Base-by-base conservation (phyloP, 2,113 vertebrate species). In the Pandion haliaetus region DNA sequence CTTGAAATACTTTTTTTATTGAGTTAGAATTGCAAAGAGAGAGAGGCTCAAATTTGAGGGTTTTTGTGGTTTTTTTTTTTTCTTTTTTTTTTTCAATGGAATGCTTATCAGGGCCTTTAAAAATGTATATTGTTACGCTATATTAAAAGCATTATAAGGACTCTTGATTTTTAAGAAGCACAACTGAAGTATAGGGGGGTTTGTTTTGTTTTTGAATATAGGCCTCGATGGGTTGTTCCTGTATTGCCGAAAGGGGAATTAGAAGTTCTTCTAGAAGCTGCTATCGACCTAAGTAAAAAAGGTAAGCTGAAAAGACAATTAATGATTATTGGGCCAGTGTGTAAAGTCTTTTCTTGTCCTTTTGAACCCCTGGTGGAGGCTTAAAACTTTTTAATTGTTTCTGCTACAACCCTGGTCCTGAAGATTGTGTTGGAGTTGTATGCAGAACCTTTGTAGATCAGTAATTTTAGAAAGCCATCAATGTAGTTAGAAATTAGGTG, bases 251-350 rank as follows among this genome's bases (percentile, higher is more conserved):
- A 99, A 98, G 99, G 99, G 98, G 99, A 99, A 98, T 99, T 99
- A 98, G 99, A 99, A 99, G 99, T 99, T 98, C 99, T 99, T 98
- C 99, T 99, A 98, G 99, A 99, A 99, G 99, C 99, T 99, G 99
- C 99, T 99, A 99, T 99, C 98, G 99, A 99, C 98, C 99, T 99
- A 98, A 99, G 99, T 99, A 99, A 99, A 99, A 99, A 99, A 99
- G 99, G 99, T 99, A 98, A 96, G 97, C 87, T 91, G 78, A 82
- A 57, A 84, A 93, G 69, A 65, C 23, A 29, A 20, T 66, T 66
- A 38, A 29, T 91, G 28, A 6, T 55, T 84, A n/a, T 40, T 86
- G 28, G 38, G 52, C 14, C 25, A 26, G 7, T 40, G 4, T 80
- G 21, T 72, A 40, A 47, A 70, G 54, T 32, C 34, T 65, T 52